A percentile compares a stretch with the other conserved stretches of the same genome.
phyloP scores from a whole-genome alignment of 2,888 invertebrate species.

The Eristalinus sepulchralis region DNA sequence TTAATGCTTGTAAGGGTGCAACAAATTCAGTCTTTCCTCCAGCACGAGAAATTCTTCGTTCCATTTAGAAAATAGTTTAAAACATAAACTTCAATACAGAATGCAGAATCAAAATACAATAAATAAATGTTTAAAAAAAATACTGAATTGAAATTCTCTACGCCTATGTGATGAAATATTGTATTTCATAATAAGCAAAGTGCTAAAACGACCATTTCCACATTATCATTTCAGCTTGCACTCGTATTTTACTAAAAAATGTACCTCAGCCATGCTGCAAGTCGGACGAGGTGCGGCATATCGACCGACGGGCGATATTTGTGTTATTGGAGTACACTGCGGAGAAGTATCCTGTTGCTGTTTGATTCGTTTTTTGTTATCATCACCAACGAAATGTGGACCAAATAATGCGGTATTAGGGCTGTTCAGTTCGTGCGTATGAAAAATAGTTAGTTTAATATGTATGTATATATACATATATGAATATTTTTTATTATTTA shows the following conservation, averaged over 20 bases:
- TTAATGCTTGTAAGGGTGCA: conserved; percentile 9
- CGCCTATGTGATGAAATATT: conserved; percentile 19
- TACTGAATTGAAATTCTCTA: conserved; percentile 17
- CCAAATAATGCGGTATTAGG: conserved; percentile 81
- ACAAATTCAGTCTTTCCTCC: conserved; percentile 18
- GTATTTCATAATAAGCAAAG: background rate
- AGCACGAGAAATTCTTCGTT: conserved; percentile 1
- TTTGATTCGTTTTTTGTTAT: conserved; percentile 74
- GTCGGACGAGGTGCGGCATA: conserved; percentile 85
- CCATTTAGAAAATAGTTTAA: conserved; percentile 21
- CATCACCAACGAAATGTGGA: conserved; percentile 79
- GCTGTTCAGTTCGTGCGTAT: conserved; percentile 73
- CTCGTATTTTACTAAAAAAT: background rate
- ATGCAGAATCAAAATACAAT: conserved; percentile 2
- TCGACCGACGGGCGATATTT: conserved; percentile 82
- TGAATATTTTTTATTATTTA: background rate
- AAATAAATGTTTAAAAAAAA: background rate
- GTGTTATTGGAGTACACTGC: conserved; percentile 79
- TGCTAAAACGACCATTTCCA: background rate
- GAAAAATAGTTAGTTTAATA: background rate
- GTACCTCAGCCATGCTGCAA: conserved; percentile 87
- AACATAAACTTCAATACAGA: background rate
- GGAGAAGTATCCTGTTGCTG: conserved; percentile 73
- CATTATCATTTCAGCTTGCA: conserved; percentile 20
- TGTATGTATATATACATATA: background rate